Conservation (phyloP, 2,888 invertebrate genomes). For the Drosophila mimica region DNA sequence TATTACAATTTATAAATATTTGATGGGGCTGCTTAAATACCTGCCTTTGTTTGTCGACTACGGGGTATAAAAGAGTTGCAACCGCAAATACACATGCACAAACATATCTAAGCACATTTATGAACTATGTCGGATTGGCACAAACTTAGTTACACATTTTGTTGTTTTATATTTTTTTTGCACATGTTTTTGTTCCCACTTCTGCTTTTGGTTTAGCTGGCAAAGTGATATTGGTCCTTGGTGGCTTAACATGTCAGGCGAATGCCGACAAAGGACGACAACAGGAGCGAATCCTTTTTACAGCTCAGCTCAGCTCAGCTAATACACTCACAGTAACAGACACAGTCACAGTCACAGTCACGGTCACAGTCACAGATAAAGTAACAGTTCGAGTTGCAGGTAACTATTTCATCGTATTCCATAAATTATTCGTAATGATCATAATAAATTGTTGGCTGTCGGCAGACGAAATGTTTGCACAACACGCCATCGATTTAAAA, state of each 20-base stretch:
- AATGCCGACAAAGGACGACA: constrained; percentile 46
- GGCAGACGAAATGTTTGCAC: constrained; percentile 5
- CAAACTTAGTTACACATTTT: constrained; percentile 46
- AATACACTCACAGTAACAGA: constrained; percentile 23
- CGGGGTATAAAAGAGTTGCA: constrained; percentile 30
- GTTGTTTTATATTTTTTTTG: constrained; percentile 4
- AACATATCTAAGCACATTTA: constrained; percentile 15
- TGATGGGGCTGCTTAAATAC: constrained; percentile 14
- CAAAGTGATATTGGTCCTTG: constrained; percentile 74
- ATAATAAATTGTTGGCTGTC: constrained; percentile 66
- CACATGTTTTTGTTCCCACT: background rate
- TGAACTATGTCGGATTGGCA: constrained; percentile 27
- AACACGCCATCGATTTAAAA: background rate
- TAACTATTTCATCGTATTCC: constrained; percentile 32
- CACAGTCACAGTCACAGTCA: background rate
- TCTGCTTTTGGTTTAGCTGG: constrained; percentile 27
- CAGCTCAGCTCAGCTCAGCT: constrained; percentile 29
- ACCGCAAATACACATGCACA: constrained; percentile 19
- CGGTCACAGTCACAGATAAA: constrained; percentile 1
- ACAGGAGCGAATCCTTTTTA: constrained; percentile 53
- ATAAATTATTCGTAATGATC: constrained; percentile 60
- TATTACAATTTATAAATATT: constrained; percentile 19
- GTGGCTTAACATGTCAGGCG: constrained; percentile 76
- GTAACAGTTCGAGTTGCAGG: background rate
- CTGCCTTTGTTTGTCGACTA: background rate